A percentile compares a stretch with the other conserved stretches of the same genome.
These are phyloP conservation scores for Cichlasoma orientale DNA, from an alignment of 2,797 vertebrate genomes.

Conservation along the genomic window DNA sequence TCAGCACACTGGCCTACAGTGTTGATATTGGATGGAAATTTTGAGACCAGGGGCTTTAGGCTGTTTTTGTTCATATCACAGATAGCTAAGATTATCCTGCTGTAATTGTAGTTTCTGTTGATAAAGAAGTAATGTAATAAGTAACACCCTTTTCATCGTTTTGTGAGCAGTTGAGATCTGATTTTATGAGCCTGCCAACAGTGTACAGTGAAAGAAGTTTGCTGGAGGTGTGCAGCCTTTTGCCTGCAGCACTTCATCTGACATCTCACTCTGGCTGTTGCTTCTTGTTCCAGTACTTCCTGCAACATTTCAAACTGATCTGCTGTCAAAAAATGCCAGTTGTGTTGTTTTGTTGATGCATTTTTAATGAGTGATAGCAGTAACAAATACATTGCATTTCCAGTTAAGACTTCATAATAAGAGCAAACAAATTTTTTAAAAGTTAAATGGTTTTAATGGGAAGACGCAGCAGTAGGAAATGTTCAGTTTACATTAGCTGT, in stretches of 20 bases:
- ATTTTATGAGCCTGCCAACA: neutral
- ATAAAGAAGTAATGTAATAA: neutral
- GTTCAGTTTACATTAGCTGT: neutral
- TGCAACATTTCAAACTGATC: neutral
- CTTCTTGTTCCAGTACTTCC: neutral
- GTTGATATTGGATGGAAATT: neutral
- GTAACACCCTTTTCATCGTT: neutral
- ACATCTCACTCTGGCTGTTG: neutral
- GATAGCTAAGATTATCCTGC: neutral
- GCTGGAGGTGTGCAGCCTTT: neutral
- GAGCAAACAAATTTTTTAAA: neutral
- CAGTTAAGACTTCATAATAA: neutral
- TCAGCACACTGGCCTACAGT: neutral
- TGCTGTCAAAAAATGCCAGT: conserved; percentile 2
- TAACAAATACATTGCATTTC: neutral
- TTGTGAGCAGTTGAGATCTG: neutral
- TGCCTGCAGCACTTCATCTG: neutral
- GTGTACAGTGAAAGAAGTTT: neutral
- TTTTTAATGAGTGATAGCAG: neutral
- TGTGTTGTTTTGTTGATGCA: neutral
- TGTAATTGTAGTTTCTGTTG: neutral
- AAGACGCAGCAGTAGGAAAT: neutral
- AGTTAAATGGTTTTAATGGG: conserved; percentile 4
- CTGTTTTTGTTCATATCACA: neutral
- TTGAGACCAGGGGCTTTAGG: neutral